A percentile compares a stretch with the other conserved stretches of the same genome.
Conservation (phyloP, 2,113 vertebrate genomes). For the Microcebus ravelobensis region DNA sequence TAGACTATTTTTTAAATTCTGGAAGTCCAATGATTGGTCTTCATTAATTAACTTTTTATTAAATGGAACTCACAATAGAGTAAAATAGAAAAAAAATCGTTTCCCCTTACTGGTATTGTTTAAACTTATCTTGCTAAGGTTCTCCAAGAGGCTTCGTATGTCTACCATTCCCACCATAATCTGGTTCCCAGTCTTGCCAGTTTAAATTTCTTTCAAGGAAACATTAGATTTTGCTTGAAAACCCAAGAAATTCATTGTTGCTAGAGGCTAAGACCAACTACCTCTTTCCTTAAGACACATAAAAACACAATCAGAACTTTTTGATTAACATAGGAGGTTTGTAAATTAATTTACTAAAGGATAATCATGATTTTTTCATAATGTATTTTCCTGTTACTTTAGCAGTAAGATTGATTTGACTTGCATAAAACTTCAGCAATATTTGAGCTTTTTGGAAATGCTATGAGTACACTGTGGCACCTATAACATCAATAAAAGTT, state of each 20-base stretch:
- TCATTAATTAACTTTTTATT: constrained; percentile 52
- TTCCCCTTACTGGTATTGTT: neutral
- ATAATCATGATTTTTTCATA: neutral
- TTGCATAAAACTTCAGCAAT: neutral
- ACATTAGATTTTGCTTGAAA: constrained; percentile 16
- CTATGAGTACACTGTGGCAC: neutral
- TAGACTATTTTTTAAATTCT: constrained; percentile 27
- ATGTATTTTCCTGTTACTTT: neutral
- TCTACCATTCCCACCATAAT: neutral
- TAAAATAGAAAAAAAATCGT: constrained; percentile 10
- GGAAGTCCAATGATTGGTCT: constrained; percentile 50
- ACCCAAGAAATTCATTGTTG: neutral
- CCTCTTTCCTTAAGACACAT: neutral
- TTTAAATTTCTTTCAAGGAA: constrained; percentile 2
- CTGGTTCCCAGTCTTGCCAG: neutral
- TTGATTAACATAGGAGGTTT: neutral
- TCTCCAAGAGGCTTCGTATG: neutral
- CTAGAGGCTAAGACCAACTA: neutral
- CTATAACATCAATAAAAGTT: neutral
- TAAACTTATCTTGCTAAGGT: neutral
- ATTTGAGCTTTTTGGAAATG: neutral
- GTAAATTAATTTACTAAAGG: neutral
- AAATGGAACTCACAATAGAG: constrained; percentile 13
- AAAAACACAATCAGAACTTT: neutral
- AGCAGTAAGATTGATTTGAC: neutral